A percentile compares a stretch with the other conserved stretches of the same genome.
These are phyloP conservation scores for Crotophaga sulcirostris DNA, from an alignment of 2,113 vertebrate genomes.

Conservation along the genomic window DNA sequence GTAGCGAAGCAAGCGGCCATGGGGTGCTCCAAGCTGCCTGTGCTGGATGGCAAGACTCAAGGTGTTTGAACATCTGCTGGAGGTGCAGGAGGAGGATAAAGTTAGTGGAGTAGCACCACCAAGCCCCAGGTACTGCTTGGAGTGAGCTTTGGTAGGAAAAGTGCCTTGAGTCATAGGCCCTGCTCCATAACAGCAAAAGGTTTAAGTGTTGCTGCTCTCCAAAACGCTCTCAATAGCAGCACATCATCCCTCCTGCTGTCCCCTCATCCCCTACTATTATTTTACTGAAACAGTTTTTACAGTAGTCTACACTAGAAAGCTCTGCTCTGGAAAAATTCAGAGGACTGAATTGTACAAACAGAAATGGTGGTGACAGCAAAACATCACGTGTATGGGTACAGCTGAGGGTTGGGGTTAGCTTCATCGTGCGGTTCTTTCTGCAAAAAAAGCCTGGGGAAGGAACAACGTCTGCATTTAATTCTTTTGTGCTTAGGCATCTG, in stretches of 20 bases:
- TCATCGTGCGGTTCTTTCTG: background rate
- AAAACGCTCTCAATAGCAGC: background rate
- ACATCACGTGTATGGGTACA: background rate
- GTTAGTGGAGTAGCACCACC: background rate
- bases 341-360: no score
- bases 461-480: rapidly evolving
- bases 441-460: background rate
- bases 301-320: background rate
- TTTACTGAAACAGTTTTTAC: background rate
- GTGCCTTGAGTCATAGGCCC: rapidly evolving
- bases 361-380: background rate
- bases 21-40: background rate
- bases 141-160: background rate
- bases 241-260: background rate
- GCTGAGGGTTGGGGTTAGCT: background rate
- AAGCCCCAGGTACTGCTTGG: rapidly evolving
- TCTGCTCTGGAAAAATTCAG: background rate
- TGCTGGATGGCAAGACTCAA: rapidly evolving
- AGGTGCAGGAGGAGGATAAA: background rate
- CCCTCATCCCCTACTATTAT: background rate
- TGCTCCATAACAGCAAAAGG: rapidly evolving
- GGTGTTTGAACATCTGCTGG: background rate
- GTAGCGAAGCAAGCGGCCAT: rapidly evolving
- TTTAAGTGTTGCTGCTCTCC: background rate
- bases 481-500: background rate